Evolutionary conservation across 2,797 vertebrate genomes (phyloP), one percentile per base, ranked within the genome.

Genomic region (Parauchenoglanis ngamensis): DNA sequence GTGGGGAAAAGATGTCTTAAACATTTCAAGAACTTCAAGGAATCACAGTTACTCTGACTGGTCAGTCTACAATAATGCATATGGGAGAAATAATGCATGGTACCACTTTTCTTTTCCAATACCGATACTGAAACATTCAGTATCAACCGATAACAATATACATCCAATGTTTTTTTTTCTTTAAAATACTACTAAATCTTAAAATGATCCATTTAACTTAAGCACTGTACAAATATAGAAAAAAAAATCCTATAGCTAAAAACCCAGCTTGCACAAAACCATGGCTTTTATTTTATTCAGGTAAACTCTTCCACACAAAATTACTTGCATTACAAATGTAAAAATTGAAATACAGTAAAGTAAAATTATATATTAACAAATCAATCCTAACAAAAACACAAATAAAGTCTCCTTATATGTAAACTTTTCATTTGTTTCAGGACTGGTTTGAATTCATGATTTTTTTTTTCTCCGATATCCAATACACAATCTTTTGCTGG

Each of bases 1-100:
- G 46, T 67, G 80, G 46, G 44, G 80, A 21, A 68, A 83, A 83
- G 80, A 83, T 52, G 63, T 83, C 67, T 12, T 3, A 67, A 79
- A 40, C 21, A 59, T 23, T 11, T 59, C 17, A 59, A 79, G 28
- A 35, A 54, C 52, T 35, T 57, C 19, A 82, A 82, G 12, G 1
- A 82, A 49, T 65, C 61, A 10, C 59, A 67, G 13, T 31, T 65
- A 82, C 15, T 25, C 31, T 5, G 54, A 59, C 54, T 25, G 78
- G 31, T 79, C 7, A 76, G 31, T 28, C 46, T 28, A 17, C 21
- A 46, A 75, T 49, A 75, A 52, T 54, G 25, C n/a, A 28, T 19
- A 54, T 28, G 75, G 13, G 19, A 59, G 10, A n/a, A 65, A 31
- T 21, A 31, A 15, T 63, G 40, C n/a, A 81, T 65, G 23, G 31